Conservation (phyloP, 2,797 vertebrate species). For the Cetoscarus ocellatus region DNA sequence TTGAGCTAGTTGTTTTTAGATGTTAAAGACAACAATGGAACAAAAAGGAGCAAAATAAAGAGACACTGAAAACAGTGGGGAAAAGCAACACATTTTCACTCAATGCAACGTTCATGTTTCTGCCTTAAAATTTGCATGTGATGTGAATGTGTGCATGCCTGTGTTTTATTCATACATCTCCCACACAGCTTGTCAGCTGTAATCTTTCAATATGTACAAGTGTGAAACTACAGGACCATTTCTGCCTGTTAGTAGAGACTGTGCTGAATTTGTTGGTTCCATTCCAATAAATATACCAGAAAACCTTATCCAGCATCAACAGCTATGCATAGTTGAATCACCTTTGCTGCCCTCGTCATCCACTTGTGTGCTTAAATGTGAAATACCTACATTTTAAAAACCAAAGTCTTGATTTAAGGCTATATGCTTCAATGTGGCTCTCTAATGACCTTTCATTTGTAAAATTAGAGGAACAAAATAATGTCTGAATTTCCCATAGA, state of each 20-base stretch:
- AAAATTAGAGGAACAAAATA: no score
- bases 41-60: no score
- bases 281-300: constrained; percentile 52
- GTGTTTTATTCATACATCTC: constrained; percentile 51
- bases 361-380: constrained; percentile 47
- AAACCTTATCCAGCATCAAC: constrained; percentile 4
- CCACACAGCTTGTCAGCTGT: constrained; percentile 34
- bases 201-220: constrained; percentile 29
- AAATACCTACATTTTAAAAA: constrained; percentile 32
- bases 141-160: background rate
- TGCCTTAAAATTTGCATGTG: background rate
- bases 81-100: no score
- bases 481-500: no score
- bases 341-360: constrained; percentile 42
- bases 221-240: constrained; percentile 44
- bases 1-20: no score
- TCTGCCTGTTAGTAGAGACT: constrained; percentile 35
- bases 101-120: no score
- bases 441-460: no score
- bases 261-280: constrained; percentile 38
- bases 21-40: no score
- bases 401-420: constrained; percentile 7
- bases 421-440: no score
- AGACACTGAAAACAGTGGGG: no score
- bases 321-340: constrained; percentile 46